Base-by-base conservation (phyloP, 2,113 vertebrate genomes). In the Galeopterus variegatus region DNA sequence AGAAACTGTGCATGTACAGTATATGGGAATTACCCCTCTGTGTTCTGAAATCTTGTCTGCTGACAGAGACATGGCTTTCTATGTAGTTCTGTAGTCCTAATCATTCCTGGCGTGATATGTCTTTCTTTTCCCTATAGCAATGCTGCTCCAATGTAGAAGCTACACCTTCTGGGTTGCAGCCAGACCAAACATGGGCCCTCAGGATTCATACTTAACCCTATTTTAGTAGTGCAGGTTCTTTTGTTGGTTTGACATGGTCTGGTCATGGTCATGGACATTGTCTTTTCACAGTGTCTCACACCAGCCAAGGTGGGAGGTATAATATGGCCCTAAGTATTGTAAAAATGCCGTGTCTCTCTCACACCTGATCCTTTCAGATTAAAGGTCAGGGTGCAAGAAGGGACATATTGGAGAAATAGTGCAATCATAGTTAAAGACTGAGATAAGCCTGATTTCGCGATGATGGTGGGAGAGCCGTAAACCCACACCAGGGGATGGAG, bases 21-120 rank as follows among this genome's bases (percentile, higher is more conserved):
- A 73, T 73, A 48, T 45, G 72, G 41, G 23, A 48, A 45, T 73
- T 73, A 41, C 41, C 14, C 45, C 23, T 21, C 41, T 41, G 12
- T 12, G 31, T 23, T 23, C 72, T 73, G 23, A 73, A 73, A 73
- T 23, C 72, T 26, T 73, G 41, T 48, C 6, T 73, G 72, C 33
- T 84, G 64, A 69, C 62, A 88, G 69, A 87, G 18, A 65, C 60
- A 70, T 48, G 28, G 41, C 54, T 82, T 94, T 91, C 45, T 84
- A 45, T 50, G 64, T 96, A 77, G 48, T 80, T 73, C 24, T 80
- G 1, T 69, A 73, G 85, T 19, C 88, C 60, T 50, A 56, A 33
- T 56, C 48, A 64, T 56, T 80, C 56, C 52, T 31, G 7, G 64
- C 31, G 45, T 33, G 33, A 31, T 48, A 15, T 1, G 1, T 56